A percentile compares a stretch with the other conserved stretches of the same genome.
Conservation (phyloP, 2,797 vertebrate genomes). For the Cyprinodon diabolis region DNA sequence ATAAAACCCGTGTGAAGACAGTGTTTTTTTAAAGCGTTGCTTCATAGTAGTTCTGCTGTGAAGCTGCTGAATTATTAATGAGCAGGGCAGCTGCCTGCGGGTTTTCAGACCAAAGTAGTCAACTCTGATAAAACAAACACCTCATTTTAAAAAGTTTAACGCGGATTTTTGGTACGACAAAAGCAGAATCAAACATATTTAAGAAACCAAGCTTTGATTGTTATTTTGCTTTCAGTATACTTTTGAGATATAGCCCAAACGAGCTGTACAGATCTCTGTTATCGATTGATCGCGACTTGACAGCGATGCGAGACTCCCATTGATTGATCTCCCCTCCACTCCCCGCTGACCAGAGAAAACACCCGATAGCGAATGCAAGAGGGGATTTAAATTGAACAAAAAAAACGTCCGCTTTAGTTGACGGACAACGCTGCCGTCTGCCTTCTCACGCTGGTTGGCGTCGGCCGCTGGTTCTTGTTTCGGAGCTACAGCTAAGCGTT, state of each 20-base stretch:
- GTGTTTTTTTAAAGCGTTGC: conserved; percentile 43
- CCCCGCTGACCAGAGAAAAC: conserved; percentile 78
- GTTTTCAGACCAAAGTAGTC: conserved; percentile 66
- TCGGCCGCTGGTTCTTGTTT: conserved; percentile 3
- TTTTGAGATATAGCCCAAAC: fast-evolving
- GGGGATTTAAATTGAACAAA: conserved; percentile 70
- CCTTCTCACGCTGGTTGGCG: not conserved
- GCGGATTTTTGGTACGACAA: fast-evolving
- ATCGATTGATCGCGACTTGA: conserved; percentile 60
- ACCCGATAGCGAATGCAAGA: conserved; percentile 65
- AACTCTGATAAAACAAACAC: conserved; percentile 9
- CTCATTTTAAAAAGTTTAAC: not conserved
- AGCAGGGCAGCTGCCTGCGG: conserved; percentile 58
- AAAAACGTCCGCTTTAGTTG: conserved; percentile 41
- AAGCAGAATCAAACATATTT: fast-evolving
- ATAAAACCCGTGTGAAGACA: conserved; percentile 23
- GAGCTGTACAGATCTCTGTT: conserved; percentile 26
- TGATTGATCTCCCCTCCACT: conserved; percentile 80
- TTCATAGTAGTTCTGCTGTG: conserved; percentile 66
- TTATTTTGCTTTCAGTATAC: not conserved
- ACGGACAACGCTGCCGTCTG: conserved; percentile 32
- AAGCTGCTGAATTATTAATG: conserved; percentile 80
- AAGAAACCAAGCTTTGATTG: fast-evolving
- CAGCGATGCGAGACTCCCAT: conserved; percentile 73
- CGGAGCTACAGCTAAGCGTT: conserved; percentile 9